Conservation (phyloP, 1,140 invertebrate species). For the Neodiprion lecontei region DNA sequence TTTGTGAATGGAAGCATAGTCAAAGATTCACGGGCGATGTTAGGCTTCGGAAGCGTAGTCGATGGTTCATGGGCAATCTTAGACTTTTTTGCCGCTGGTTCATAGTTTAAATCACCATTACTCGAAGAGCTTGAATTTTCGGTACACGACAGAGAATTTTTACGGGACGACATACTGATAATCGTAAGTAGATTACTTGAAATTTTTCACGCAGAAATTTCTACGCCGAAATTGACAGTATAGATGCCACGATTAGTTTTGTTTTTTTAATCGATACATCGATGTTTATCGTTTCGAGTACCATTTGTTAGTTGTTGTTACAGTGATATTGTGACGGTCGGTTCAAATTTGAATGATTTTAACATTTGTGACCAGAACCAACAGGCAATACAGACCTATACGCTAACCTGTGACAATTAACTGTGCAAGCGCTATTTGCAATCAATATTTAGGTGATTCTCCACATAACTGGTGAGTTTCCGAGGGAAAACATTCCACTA, state of each 20-base stretch:
- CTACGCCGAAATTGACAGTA: background rate
- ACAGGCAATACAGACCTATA: background rate
- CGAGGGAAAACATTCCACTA: background rate
- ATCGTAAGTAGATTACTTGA: background rate
- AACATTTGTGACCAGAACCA: background rate
- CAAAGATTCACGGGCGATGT: too few species aligned
- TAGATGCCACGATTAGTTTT: background rate
- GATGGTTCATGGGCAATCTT: background rate
- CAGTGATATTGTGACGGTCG: too few species aligned
- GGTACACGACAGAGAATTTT: background rate
- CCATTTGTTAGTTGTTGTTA: too few species aligned
- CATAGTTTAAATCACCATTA: background rate
- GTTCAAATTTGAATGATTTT: background rate
- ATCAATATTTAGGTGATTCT: background rate
- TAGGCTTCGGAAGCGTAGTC: background rate
- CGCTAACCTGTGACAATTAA: background rate
- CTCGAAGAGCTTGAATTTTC: background rate
- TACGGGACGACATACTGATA: background rate
- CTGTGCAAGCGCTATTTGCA: background rate
- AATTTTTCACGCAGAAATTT: background rate
- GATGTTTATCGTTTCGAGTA: too few species aligned
- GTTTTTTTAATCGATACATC: background rate
- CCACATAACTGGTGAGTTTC: background rate
- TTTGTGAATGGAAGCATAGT: background rate
- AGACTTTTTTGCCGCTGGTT: background rate